A percentile compares a stretch with the other conserved stretches of the same genome.
These are phyloP conservation scores for Drosophila jambulina DNA, from an alignment of 1,140 invertebrate genomes.

Conservation along the genomic window DNA sequence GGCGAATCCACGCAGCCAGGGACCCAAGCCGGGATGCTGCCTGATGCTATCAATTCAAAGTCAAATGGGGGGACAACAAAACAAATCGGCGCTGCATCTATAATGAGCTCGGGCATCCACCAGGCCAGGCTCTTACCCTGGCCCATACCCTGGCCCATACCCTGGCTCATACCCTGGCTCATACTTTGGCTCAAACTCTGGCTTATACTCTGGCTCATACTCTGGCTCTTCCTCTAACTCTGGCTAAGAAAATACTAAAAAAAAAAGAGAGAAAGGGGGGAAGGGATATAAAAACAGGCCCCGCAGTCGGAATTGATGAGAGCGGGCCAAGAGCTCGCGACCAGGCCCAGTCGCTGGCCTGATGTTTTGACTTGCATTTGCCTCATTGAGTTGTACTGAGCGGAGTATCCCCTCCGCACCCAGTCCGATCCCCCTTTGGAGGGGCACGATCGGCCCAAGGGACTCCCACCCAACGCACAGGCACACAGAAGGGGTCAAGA, in stretches of 20 bases:
- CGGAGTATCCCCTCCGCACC: no score
- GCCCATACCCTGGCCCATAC: neutral
- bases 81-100: conserved; percentile 83
- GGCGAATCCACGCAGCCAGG: conserved; percentile 1
- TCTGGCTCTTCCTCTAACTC: neutral
- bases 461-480: conserved; percentile 69
- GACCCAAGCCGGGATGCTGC: conserved; percentile 38
- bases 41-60: conserved; percentile 83
- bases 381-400: conserved; percentile 48
- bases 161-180: neutral
- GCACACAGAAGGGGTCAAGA: conserved; percentile 7
- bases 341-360: conserved; percentile 18
- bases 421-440: neutral
- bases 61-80: conserved; percentile 83
- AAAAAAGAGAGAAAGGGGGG: neutral
- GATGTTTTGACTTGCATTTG: conserved; percentile 55
- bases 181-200: neutral
- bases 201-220: neutral
- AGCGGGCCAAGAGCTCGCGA: conserved; percentile 24
- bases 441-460: conserved; percentile 56
- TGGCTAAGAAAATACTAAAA: neutral
- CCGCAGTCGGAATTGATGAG: conserved; percentile 45
- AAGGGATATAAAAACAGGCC: conserved; percentile 21
- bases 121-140: neutral
- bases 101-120: conserved; percentile 60